Evolutionary conservation across 2,888 invertebrate genomes (phyloP).

Genomic region (Tortrix viridana): DNA sequence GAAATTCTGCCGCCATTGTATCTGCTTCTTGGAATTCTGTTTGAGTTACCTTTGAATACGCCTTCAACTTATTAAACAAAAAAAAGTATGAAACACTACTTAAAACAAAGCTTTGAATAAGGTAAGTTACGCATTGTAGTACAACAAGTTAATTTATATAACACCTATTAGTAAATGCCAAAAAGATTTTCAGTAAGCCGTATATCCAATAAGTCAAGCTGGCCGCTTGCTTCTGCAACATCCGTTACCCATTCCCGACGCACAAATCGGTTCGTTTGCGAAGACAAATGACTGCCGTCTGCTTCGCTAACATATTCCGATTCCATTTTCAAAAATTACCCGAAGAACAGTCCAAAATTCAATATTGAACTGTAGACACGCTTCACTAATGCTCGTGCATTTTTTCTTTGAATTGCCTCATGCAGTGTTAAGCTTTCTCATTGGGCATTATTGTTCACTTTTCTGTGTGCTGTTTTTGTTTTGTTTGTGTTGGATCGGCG

Average conservation of each 20-base stretch:
- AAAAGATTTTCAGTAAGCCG: conserved; percentile 68
- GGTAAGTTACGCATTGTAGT: no score
- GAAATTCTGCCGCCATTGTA: conserved; percentile 50
- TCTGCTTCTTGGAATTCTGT: conserved; percentile 11
- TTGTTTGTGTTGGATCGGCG: not conserved
- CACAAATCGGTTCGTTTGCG: conserved; percentile 82
- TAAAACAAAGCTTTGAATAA: not conserved
- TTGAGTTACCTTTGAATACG: conserved; percentile 16
- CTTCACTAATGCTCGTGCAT: conserved; percentile 45
- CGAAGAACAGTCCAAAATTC: conserved; percentile 69
- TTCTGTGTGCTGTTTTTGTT: not conserved
- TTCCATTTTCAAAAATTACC: conserved; percentile 76
- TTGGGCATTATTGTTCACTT: not conserved
- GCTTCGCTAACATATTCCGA: conserved; percentile 63
- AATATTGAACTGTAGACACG: conserved; percentile 58
- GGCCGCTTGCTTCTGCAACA: conserved; percentile 70
- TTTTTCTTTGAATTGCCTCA: conserved; percentile 47
- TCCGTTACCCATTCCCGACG: conserved; percentile 79
- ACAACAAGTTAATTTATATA: not conserved
- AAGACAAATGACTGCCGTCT: conserved; percentile 78
- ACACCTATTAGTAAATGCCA: conserved; percentile 67
- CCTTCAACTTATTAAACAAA: conserved; percentile 1
- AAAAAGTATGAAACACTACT: not conserved
- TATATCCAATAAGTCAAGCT: conserved; percentile 70
- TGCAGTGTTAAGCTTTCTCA: conserved; percentile 2